Evolutionary conservation across 2,888 invertebrate genomes (phyloP), one percentile per base, ranked within the genome.

Genomic region (Cheilosia soror): DNA sequence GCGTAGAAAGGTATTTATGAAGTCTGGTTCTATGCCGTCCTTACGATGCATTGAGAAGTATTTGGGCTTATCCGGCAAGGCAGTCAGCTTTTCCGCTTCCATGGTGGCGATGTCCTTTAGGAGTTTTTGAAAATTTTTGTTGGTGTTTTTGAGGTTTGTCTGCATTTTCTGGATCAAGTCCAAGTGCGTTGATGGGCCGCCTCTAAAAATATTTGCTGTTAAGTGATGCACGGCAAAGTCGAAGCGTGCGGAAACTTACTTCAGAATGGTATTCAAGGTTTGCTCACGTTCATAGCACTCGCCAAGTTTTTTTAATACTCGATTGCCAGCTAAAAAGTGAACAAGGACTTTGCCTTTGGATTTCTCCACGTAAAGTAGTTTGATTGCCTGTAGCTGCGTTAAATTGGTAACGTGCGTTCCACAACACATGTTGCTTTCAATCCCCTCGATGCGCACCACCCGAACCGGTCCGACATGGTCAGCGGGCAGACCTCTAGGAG

Each of bases 391-490:
- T 20, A 95, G 90, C 90, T 96, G 95, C 76, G 94, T 94, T 37
- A 97, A 92, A 91, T 96, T 96, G 4, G 94, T 93, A 0, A 97
- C 96, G 90, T 97, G 97, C 0, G 97, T 97, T 1, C 97, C 97
- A 91, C 97, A 97, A 90, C 97, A 98, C 94, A 97, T 95, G 89
- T 96, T 96, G 79, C 94, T 94, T 88, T 97, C 97, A 57, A 97
- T 92, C 25, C 94, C 94, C 42, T 95, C 95, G 78, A 97, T 97
- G 66, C 94, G 94, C 42, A 98, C 94, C 2, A 97, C 95, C 66
- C 97, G 93, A 13, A 97, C 95, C 29, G 95, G 94, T 0, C 96
- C 96, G 87, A 94, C 94, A 88, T 96, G 96, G 90, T 97, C 97
- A 78, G 95, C 95, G 0, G 97, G 97, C 31, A 97, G 91, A 0